These are phyloP conservation scores for Tetropium fuscum DNA, from an alignment of 2,888 invertebrate species.

Conservation along the genomic window DNA sequence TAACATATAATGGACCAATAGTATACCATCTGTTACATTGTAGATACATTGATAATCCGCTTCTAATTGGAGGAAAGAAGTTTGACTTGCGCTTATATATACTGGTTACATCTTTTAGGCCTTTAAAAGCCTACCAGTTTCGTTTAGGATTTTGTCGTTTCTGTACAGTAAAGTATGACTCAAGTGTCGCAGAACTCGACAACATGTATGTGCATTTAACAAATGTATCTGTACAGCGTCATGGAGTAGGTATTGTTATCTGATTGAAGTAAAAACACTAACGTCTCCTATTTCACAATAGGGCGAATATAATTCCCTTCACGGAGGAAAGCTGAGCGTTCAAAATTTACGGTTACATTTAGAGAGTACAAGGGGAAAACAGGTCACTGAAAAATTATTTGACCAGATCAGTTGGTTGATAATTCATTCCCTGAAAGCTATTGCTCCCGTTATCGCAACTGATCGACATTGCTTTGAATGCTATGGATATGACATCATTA, in stretches of 20 bases:
- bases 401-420: conserved; percentile 91
- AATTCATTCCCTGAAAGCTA: conserved; percentile 93
- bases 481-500: conserved; percentile 97
- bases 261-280: too few relatives aligned
- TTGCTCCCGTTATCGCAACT: conserved; percentile 92
- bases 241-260: conserved; percentile 73
- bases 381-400: conserved; percentile 89
- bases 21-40: conserved; percentile 29
- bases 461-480: conserved; percentile 94
- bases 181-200: conserved; percentile 86
- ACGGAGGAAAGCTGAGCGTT: conserved; percentile 95
- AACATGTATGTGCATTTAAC: conserved; percentile 96
- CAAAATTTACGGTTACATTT: conserved; percentile 90
- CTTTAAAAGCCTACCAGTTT: conserved; percentile 92
- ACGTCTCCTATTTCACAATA: too few relatives aligned
- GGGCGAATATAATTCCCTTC: conserved; percentile 94
- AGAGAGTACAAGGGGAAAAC: conserved; percentile 90
- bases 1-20: background rate
- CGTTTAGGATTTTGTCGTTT: conserved; percentile 95
- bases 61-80: conserved; percentile 95
- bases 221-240: conserved; percentile 98
- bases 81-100: conserved; percentile 95
- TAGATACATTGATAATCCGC: conserved; percentile 92
- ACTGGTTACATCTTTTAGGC: conserved; percentile 92
- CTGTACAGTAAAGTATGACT: conserved; percentile 95